Evolutionary conservation across 1,140 invertebrate genomes (phyloP), one percentile per base, ranked within the genome.

Genomic region (Drosophila repletoides): DNA sequence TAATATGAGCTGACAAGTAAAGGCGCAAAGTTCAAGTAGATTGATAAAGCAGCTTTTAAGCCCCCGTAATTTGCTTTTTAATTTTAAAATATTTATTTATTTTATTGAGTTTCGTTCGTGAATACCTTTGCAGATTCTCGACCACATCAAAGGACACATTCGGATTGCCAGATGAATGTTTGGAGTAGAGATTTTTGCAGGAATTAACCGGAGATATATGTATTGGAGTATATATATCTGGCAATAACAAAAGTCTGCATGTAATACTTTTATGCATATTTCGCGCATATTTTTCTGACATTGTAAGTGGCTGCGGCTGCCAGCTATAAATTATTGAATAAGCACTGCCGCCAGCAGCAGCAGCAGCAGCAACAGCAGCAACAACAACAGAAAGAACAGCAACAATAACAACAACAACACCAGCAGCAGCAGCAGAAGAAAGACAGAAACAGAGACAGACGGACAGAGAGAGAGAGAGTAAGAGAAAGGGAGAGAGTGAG

Each of bases 301-400:
- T 84, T 86, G 79, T 84, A 84, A 84, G 79, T 84, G 79, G 80
- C 79, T 84, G 75, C 45, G 74, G 79, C 80, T 86, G 79, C 74
- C 80, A 86, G 79, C 80, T 80, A 84, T 84, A 84, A 84, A 84
- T 84, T 84, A 84, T 84, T 84, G 79, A 84, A 86, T 84, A 79
- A 84, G 79, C 80, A 83, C 79, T 74, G 70, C 74, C 70, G 83
- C 34, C 70, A 79, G 46, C 34, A 81, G 34, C 43, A 64, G 34
- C 59, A 66, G 36, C 36, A 33, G 45, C 41, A 43, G n/a, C 51
- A 52, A 9, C 28, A 51, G 9, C 31, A 63, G 5, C 22, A 53
- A 34, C 33, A 49, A 10, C 33, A 43, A 41, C 34, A 61, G 9
- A 31, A 64, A 22, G 49, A 46, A 6, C 65, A 65, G 6, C 21